Evolutionary conservation across 64 coral and sea anemone species (phyloP).

Genomic region (Pocillopora damicornis): DNA sequence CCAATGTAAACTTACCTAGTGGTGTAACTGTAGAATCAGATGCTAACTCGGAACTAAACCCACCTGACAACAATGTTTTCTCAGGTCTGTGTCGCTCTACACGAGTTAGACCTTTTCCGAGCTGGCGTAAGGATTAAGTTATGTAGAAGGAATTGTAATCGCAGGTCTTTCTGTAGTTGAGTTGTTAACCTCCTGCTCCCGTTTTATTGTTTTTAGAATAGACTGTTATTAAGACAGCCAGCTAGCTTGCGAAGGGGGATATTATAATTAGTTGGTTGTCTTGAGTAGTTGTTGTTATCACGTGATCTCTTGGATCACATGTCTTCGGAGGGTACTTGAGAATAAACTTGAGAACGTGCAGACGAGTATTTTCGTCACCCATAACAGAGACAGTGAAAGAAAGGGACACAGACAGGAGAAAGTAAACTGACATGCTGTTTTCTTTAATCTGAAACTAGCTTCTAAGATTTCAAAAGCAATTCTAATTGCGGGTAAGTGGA

Average conservation of each 20-base stretch:
- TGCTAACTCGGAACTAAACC: conserved; percentile 2
- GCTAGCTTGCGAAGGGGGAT: conserved; percentile 4
- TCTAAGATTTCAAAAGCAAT: no score
- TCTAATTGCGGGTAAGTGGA: no score
- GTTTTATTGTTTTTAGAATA: not conserved
- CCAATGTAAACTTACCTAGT: not conserved
- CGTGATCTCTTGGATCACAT: conserved; percentile 1
- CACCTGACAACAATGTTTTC: not conserved
- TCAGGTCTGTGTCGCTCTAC: conserved; percentile 20
- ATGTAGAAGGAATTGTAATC: conserved; percentile 10
- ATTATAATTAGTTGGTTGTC: not conserved
- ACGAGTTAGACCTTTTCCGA: conserved; percentile 12
- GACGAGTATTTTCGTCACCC: no score
- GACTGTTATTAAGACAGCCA: not conserved
- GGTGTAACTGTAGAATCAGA: not conserved
- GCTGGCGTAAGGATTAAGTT: conserved; percentile 39
- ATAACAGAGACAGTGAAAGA: no score
- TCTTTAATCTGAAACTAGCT: no score
- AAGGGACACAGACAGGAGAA: no score
- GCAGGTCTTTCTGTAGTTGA: not conserved
- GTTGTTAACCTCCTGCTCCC: not conserved
- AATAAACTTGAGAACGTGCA: no score
- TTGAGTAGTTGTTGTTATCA: not conserved
- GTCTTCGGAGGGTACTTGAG: no score
- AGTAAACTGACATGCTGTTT: no score